Evolutionary conservation across 2,888 invertebrate species (phyloP).

Genomic region (Andrena haemorrhoa): DNA sequence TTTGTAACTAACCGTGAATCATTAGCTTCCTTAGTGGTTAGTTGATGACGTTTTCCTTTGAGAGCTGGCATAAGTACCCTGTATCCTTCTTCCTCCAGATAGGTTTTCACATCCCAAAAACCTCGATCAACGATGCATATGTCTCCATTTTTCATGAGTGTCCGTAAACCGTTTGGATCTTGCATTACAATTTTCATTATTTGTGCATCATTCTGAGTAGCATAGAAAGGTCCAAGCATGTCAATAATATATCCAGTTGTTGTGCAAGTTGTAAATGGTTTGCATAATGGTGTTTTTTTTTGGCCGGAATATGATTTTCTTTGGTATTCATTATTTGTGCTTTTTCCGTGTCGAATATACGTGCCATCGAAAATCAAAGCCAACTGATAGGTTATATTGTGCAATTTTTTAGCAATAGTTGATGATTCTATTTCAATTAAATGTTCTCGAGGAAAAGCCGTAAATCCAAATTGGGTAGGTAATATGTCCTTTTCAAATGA

Average conservation of each 20-base stretch:
- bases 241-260: background rate
- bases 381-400: background rate
- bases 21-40: background rate
- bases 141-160: background rate
- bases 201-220: background rate
- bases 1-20: background rate
- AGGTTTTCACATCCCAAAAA: background rate
- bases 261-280: background rate
- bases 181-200: background rate
- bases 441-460: background rate
- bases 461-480: background rate
- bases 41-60: background rate
- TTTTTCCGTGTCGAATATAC: background rate
- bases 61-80: background rate
- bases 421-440: background rate
- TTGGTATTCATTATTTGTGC: background rate
- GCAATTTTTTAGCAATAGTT: background rate
- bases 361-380: background rate
- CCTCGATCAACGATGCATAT: background rate
- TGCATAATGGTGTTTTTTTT: background rate
- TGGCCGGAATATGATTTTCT: background rate
- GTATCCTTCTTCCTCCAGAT: background rate
- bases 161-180: background rate
- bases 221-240: background rate
- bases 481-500: background rate